These are phyloP conservation scores for Centropus bengalensis DNA, from an alignment of 2,113 vertebrate genomes.

Conservation along the genomic window DNA sequence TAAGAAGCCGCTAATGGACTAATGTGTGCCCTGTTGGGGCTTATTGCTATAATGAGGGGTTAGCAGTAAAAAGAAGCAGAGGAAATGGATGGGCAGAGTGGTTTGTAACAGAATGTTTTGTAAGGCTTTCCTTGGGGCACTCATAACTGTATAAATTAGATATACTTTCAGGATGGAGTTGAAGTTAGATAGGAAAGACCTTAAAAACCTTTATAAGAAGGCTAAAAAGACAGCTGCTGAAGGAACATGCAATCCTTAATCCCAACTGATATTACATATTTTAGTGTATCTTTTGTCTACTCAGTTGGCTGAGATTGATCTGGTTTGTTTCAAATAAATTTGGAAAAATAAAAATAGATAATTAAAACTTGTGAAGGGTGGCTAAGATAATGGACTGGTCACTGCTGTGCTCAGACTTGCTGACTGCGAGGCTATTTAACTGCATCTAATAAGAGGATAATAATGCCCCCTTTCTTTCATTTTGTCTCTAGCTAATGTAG, in stretches of 20 bases:
- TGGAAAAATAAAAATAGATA: constrained; percentile 19
- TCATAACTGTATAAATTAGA: neutral
- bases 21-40: constrained; percentile 6
- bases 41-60: constrained; percentile 29
- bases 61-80: constrained; percentile 7
- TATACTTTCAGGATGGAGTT: neutral
- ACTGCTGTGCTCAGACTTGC: constrained; percentile 29
- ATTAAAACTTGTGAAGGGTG: constrained; percentile 14
- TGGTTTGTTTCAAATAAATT: neutral
- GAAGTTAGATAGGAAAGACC: neutral
- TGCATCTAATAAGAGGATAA: constrained; percentile 35
- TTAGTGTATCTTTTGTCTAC: neutral
- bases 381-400: constrained; percentile 27
- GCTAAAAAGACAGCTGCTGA: neutral
- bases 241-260: neutral
- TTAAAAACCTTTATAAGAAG: neutral
- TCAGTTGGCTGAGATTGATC: neutral
- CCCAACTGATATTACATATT: neutral
- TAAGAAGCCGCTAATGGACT: constrained; percentile 25
- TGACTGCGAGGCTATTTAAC: constrained; percentile 32
- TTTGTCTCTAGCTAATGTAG: constrained; percentile 40
- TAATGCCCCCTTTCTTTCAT: constrained; percentile 42
- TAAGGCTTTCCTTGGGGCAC: neutral
- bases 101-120: constrained; percentile 4
- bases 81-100: constrained; percentile 48